Evolutionary conservation across 1,140 invertebrate species (phyloP).

Genomic region (Conus ventricosus): DNA sequence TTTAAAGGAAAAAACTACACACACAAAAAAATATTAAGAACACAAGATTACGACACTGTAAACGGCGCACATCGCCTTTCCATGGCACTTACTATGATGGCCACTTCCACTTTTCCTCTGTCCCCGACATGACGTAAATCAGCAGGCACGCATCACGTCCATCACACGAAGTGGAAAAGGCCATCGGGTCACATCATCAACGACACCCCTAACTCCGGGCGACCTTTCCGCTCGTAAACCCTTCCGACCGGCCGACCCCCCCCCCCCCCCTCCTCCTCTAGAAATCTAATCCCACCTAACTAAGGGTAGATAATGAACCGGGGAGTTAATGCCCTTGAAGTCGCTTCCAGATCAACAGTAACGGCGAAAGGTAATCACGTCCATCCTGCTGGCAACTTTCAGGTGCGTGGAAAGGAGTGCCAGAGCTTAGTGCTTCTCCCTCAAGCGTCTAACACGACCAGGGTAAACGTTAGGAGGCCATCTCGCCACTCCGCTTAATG

Average conservation of each 20-base stretch:
- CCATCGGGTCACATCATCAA: neutral
- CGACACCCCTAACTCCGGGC: neutral
- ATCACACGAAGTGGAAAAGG: neutral
- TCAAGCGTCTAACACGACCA: neutral
- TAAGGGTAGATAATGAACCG: neutral
- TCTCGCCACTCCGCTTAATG: neutral
- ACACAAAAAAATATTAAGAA: neutral
- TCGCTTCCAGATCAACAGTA: neutral
- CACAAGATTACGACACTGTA: neutral
- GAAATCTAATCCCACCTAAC: neutral
- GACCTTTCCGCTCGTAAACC: neutral
- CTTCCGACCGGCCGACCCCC: neutral
- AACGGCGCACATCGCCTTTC: neutral
- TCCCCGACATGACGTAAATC: neutral
- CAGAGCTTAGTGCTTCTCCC: neutral
- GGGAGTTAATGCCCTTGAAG: conserved; percentile 6
- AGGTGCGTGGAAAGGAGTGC: neutral
- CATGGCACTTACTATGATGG: neutral
- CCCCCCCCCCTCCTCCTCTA: neutral
- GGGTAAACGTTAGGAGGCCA: neutral
- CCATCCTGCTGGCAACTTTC: neutral
- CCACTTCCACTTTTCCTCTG: neutral
- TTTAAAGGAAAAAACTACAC: neutral
- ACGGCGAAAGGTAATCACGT: neutral
- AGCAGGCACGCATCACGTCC: neutral